A percentile compares a stretch with the other conserved stretches of the same genome.
phyloP scores from a whole-genome alignment of 1,140 invertebrate species.

The Adoxophyes honmai region DNA sequence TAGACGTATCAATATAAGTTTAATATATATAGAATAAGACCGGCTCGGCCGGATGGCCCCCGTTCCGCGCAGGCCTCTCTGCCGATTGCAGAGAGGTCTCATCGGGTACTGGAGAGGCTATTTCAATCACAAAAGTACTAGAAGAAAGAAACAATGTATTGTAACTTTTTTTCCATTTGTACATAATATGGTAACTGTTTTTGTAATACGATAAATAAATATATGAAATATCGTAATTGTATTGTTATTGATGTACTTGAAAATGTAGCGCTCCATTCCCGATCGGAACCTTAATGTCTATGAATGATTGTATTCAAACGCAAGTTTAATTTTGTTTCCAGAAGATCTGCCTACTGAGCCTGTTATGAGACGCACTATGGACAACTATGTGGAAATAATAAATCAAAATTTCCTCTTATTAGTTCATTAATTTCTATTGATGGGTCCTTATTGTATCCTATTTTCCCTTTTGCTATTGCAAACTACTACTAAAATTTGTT shows the following conservation, averaged over 20 bases:
- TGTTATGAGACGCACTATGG: conserved; percentile 69
- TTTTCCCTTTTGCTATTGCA: conserved; percentile 65
- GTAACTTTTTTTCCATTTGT: conserved; percentile 71
- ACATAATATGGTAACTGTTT: conserved; percentile 77
- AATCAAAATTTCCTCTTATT: conserved; percentile 72
- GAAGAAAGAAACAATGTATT: conserved; percentile 79
- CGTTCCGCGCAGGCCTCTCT: conserved; percentile 73
- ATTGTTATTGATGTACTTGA: conserved; percentile 65
- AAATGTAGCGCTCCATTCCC: conserved; percentile 71
- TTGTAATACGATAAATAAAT: conserved; percentile 78
- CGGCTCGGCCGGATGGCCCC: conserved; percentile 73
- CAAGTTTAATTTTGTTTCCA: conserved; percentile 70
- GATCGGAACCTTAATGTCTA: conserved; percentile 73
- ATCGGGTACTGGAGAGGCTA: conserved; percentile 87
- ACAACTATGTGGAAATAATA: conserved; percentile 76
- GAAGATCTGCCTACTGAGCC: conserved; percentile 70
- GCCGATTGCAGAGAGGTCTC: conserved; percentile 81
- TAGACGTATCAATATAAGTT: conserved; percentile 74
- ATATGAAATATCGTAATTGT: conserved; percentile 72
- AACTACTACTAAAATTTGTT: conserved; percentile 53
- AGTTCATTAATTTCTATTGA: conserved; percentile 70
- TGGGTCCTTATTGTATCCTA: conserved; percentile 69
- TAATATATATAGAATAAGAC: conserved; percentile 72
- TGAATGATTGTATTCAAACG: conserved; percentile 53
- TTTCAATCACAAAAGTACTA: conserved; percentile 86